phyloP scores from a whole-genome alignment of 2,888 invertebrate species.

The Cephus spinipes region DNA sequence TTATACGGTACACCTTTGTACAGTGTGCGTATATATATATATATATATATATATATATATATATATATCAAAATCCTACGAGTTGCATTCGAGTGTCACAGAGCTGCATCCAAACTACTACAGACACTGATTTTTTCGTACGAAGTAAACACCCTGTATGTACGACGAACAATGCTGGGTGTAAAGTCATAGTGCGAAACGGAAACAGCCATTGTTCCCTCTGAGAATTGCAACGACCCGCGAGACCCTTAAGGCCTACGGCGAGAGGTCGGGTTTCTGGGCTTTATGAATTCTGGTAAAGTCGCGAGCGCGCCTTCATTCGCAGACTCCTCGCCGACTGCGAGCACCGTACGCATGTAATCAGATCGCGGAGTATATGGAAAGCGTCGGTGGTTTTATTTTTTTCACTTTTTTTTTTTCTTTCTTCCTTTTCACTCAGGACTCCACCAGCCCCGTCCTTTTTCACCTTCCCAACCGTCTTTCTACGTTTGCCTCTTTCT shows the following conservation, averaged over 20 bases:
- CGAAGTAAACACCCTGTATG: neutral
- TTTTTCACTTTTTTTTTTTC: neutral
- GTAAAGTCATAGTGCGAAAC: neutral
- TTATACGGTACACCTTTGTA: neutral
- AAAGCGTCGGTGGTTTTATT: neutral
- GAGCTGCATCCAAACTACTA: neutral
- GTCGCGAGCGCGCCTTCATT: neutral
- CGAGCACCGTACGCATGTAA: neutral
- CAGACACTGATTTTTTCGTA: neutral
- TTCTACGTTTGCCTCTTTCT: neutral
- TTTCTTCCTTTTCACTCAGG: neutral
- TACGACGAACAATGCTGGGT: neutral
- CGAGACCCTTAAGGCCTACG: neutral
- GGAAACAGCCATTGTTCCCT: neutral
- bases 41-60: neutral
- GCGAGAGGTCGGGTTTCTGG: neutral
- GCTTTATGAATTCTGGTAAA: neutral
- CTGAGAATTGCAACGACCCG: neutral
- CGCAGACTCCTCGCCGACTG: neutral
- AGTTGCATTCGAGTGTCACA: neutral
- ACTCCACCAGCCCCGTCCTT: neutral
- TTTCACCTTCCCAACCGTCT: neutral
- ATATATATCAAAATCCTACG: neutral
- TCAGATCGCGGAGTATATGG: conserved; percentile 1
- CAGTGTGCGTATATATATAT: too few relatives aligned